Conservation (phyloP, 1,140 invertebrate genomes). For the Branchinecta lynchi region DNA sequence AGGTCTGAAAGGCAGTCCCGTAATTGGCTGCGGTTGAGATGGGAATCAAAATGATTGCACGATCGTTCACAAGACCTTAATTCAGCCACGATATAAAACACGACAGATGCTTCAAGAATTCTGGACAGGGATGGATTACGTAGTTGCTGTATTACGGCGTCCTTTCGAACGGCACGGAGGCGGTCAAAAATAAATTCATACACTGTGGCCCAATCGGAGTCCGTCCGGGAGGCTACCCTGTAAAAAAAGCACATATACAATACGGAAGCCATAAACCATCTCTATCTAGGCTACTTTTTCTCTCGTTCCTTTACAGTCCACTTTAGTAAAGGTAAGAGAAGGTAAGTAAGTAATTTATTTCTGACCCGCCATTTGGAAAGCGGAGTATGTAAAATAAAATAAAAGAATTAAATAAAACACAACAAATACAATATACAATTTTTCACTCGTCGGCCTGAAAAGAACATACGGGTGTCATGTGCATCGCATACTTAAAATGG, state of each 20-base stretch:
- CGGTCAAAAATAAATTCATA: constrained; percentile 64
- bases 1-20: background rate
- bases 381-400: too few relatives aligned
- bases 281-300: too few relatives aligned
- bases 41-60: background rate
- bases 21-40: background rate
- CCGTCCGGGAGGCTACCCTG: background rate
- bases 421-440: too few relatives aligned
- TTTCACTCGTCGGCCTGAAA: too few relatives aligned
- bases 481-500: too few relatives aligned
- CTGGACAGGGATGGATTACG: background rate
- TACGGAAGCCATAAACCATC: too few relatives aligned
- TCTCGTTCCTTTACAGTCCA: too few relatives aligned
- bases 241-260: background rate
- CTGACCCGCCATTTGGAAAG: too few relatives aligned
- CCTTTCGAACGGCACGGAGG: constrained; percentile 51
- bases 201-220: constrained; percentile 24
- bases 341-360: too few relatives aligned
- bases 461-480: too few relatives aligned
- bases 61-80: background rate
- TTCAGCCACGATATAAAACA: background rate
- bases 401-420: too few relatives aligned
- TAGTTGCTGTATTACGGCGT: constrained; percentile 49
- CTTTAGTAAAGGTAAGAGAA: too few relatives aligned
- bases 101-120: constrained; percentile 7